These are phyloP conservation scores for Microcaecilia unicolor DNA, from an alignment of 2,797 vertebrate species.

Conservation along the genomic window DNA sequence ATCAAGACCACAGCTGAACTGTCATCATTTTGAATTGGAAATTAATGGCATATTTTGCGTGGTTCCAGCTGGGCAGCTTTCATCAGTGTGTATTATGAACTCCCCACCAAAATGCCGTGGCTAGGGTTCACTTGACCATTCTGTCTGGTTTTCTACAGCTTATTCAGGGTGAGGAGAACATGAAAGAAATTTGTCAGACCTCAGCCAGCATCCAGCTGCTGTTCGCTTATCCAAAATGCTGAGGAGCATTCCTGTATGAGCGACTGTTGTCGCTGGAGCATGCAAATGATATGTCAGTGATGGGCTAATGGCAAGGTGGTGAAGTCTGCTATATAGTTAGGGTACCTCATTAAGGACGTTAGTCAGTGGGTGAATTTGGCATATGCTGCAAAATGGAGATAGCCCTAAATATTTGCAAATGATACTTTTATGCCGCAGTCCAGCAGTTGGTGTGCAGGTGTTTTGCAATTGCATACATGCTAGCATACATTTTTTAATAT, in stretches of 20 bases:
- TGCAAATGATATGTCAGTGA: slow-evolving; percentile 16
- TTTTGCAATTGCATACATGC: no score
- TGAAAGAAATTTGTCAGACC: slow-evolving; percentile 32
- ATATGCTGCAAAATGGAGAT: no score
- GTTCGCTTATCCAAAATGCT: slow-evolving; percentile 29
- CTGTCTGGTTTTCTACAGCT: slow-evolving; percentile 34
- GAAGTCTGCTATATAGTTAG: no score
- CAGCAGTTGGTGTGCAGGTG: no score
- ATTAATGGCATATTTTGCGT: slow-evolving; percentile 38
- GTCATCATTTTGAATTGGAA: slow-evolving; percentile 34
- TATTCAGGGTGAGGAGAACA: slow-evolving; percentile 33
- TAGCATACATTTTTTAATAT: no score
- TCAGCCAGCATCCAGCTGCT: slow-evolving; percentile 27
- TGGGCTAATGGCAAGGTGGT: slow-evolving; percentile 26
- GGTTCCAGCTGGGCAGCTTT: slow-evolving; percentile 32
- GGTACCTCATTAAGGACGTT: no score
- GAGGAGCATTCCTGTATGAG: slow-evolving; percentile 23
- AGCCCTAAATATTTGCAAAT: no score
- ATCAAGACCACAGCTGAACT: slow-evolving; percentile 23
- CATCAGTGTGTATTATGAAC: slow-evolving; percentile 38
- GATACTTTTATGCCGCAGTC: no score
- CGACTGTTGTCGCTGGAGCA: slow-evolving; percentile 21
- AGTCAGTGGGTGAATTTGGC: no score
- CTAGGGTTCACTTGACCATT: slow-evolving; percentile 23
- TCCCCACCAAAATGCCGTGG: slow-evolving; percentile 22